These are phyloP conservation scores for Ctenopoma multispine DNA, from an alignment of 2,797 vertebrate species.

Conservation along the genomic window DNA sequence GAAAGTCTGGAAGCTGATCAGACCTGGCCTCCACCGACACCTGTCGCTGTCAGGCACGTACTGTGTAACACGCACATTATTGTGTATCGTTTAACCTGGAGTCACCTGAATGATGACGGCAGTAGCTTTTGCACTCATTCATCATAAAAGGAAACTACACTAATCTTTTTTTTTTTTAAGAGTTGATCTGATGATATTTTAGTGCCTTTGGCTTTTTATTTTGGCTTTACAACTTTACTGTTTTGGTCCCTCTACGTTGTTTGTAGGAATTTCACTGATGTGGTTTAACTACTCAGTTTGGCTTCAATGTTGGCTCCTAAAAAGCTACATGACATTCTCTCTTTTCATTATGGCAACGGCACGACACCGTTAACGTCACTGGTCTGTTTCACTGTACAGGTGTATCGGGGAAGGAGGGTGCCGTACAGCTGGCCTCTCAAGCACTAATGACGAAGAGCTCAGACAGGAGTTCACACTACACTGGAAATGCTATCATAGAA, in stretches of 20 bases:
- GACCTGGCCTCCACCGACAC: constrained; percentile 60
- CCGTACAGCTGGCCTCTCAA: constrained; percentile 56
- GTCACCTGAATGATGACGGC: background rate
- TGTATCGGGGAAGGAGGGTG: constrained; percentile 58
- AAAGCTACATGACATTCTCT: background rate
- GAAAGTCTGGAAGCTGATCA: constrained; percentile 76
- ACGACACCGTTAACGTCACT: background rate
- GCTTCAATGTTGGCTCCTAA: background rate
- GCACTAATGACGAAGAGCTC: constrained; percentile 55
- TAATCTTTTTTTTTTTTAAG: background rate
- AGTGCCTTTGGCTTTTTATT: background rate
- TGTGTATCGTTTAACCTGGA: background rate
- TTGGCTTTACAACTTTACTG: background rate
- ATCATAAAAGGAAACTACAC: background rate
- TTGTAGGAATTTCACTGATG: background rate
- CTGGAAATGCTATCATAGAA: constrained; percentile 37
- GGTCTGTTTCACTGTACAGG: constrained; percentile 45
- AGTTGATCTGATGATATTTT: background rate
- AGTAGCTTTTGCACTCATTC: background rate
- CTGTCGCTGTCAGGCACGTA: constrained; percentile 70
- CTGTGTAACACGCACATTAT: background rate
- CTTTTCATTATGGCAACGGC: background rate
- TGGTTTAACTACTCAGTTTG: background rate
- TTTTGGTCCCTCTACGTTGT: background rate
- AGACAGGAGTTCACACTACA: constrained; percentile 48